Conservation (phyloP, 2,888 invertebrate genomes). For the Caenorhabditis japonica region DNA sequence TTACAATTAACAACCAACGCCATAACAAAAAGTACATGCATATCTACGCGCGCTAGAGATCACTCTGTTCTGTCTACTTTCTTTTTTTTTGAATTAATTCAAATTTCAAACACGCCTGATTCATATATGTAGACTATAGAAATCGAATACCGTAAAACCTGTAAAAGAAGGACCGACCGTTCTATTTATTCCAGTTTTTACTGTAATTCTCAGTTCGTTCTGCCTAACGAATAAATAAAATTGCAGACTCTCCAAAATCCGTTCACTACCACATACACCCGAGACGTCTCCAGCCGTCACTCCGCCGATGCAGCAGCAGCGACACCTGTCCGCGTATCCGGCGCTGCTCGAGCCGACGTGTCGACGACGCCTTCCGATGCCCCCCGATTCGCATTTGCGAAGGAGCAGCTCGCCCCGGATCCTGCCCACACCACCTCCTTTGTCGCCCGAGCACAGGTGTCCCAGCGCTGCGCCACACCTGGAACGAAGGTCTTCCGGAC, state of each 20-base stretch:
- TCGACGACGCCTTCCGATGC: slow-evolving; percentile 64
- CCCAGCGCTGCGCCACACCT: slow-evolving; percentile 54
- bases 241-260: slow-evolving; percentile 40
- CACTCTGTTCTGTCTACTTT: too few relatives aligned
- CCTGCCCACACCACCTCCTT: slow-evolving; percentile 70
- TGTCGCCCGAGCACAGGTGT: slow-evolving; percentile 62
- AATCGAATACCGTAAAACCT: too few relatives aligned
- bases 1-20: too few relatives aligned
- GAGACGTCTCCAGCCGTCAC: slow-evolving; percentile 33
- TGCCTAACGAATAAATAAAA: too few relatives aligned
- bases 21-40: slow-evolving; percentile 6
- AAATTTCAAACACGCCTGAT: too few relatives aligned
- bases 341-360: slow-evolving; percentile 63
- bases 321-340: slow-evolving; percentile 54
- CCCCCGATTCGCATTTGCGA: slow-evolving; percentile 54
- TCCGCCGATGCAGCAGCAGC: slow-evolving; percentile 57
- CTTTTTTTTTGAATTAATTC: too few relatives aligned
- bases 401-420: slow-evolving; percentile 66
- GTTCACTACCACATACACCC: slow-evolving; percentile 42
- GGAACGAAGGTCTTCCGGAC: slow-evolving; percentile 60
- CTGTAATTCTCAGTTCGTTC: too few relatives aligned
- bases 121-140: too few relatives aligned
- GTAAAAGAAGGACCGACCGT: too few relatives aligned
- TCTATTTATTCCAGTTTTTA: too few relatives aligned
- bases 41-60: slow-evolving; percentile 8